Evolutionary conservation across 2,113 vertebrate species (phyloP), one percentile per base, ranked within the genome.

Genomic region (Ictalurus furcatus): DNA sequence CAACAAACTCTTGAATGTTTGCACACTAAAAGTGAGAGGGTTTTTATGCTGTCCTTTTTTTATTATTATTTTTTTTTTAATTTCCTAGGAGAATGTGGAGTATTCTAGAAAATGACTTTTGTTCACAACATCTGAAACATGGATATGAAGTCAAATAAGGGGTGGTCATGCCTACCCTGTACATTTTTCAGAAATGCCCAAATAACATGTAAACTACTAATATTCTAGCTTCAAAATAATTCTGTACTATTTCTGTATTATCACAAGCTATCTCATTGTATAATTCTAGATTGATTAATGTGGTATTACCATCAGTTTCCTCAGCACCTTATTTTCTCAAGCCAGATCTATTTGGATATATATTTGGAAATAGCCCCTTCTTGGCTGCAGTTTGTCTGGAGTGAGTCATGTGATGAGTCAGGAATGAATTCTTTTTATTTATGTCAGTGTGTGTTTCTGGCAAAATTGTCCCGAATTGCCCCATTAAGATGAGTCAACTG

Each of bases 311-410:
- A 48, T 74, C 54, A 61, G 69, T 76, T 84, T 84, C 14, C 40
- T 65, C 30, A 44, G 30, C 30, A 37, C 28, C 17, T 84, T 73
- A 74, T 44, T 74, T 37, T 73, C 71, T 37, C 30, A 67, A 88
- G 59, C 73, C 34, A 21, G 17, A 12, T 40, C 2, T 37, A 34
- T 78, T 63, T 14, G n/a, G 16, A 28, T 83, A 58, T 48, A 48
- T 48, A 48, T 48, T 48, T 48, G 44, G 44, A 48, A 7, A 6
- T 48, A 48, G 44, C 40, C 83, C 48, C 61, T 78, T 58, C n/a
- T 54, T 81, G 82, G 82, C 86, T 81, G 21, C 83, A 63, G 65
- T 61, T 90, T 78, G 85, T 88, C 87, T 76, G 44, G 19, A 73
- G 37, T 88, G 86, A 80, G 54, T 81, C 86, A 79, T 65, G 56